Percentiles rank a stretch among this genome's conserved stretches.
phyloP scores from a whole-genome alignment of 2,797 vertebrate genomes.

The Oryzias sinensis region DNA sequence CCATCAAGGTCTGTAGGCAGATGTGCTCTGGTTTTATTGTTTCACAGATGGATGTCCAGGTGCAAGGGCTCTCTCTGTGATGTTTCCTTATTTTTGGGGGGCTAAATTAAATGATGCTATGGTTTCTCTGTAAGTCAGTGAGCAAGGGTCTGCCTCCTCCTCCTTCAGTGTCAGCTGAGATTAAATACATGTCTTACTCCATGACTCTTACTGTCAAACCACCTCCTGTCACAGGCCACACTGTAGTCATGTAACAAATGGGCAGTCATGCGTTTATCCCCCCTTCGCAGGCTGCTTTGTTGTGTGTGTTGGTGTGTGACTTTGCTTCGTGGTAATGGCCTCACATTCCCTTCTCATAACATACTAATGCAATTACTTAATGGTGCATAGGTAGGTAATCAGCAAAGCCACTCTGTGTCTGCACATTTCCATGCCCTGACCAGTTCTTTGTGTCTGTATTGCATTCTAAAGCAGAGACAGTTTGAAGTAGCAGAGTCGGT shows the following conservation, averaged over 20 bases:
- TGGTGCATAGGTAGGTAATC: conserved; percentile 16
- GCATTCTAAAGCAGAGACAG: conserved; percentile 31
- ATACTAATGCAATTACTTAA: conserved; percentile 42
- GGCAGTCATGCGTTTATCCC: conserved; percentile 40
- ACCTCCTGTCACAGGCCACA: conserved; percentile 38
- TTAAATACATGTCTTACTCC: conserved; percentile 48
- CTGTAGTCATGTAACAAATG: conserved; percentile 36
- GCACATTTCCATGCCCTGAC: conserved; percentile 22
- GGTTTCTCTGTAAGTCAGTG: conserved; percentile 15
- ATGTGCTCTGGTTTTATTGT: not conserved
- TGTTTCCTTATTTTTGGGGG: conserved; percentile 23
- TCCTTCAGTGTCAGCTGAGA: conserved; percentile 41
- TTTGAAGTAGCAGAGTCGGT: conserved; percentile 16
- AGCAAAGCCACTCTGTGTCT: conserved; percentile 10
- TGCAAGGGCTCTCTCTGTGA: conserved; percentile 19
- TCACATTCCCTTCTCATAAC: conserved; percentile 77
- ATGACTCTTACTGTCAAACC: conserved; percentile 58
- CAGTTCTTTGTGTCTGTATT: conserved; percentile 25
- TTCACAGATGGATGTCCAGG: conserved; percentile 21
- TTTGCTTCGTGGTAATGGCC: conserved; percentile 60
- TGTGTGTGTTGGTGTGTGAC: conserved; percentile 57
- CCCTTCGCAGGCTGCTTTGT: conserved; percentile 44
- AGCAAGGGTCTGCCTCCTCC: conserved; percentile 31
- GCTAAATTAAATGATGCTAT: conserved; percentile 38
- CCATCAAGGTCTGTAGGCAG: conserved; percentile 88